Percentiles rank a stretch among this genome's conserved stretches.
Evolutionary conservation across 2,113 vertebrate genomes (phyloP).

Genomic region (Dicerorhinus sumatrensis): DNA sequence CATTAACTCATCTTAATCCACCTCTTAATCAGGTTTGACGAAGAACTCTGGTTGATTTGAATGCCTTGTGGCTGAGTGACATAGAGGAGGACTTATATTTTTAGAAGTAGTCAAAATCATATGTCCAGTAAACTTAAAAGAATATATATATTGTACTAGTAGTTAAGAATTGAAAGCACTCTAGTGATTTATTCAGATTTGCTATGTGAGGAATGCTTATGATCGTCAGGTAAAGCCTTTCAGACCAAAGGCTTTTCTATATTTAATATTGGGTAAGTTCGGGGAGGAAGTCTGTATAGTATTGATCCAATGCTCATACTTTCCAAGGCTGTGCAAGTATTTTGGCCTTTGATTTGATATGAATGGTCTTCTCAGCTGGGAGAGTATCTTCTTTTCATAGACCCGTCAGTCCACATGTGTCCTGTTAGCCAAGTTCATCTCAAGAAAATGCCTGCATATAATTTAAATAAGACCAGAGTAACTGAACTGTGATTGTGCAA

Average conservation of each 20-base stretch:
- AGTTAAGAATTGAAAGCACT: conserved; percentile 30
- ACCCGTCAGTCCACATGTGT: not conserved
- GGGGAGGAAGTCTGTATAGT: not conserved
- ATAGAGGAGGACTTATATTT: conserved; percentile 9
- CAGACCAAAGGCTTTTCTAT: not conserved
- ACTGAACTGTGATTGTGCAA: not conserved
- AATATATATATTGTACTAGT: conserved; percentile 11
- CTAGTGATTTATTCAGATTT: conserved; percentile 33
- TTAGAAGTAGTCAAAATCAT: conserved; percentile 52
- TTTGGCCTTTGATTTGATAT: conserved; percentile 33
- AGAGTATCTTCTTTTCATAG: not conserved
- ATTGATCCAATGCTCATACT: conserved; percentile 16
- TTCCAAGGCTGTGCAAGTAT: not conserved
- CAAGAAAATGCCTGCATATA: not conserved
- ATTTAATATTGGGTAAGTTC: conserved; percentile 4
- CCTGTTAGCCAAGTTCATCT: not conserved
- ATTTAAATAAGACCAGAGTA: conserved; percentile 21
- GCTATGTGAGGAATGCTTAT: not conserved
- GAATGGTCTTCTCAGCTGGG: not conserved
- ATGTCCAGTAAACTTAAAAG: conserved; percentile 55
- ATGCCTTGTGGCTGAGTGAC: conserved; percentile 37
- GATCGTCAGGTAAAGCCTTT: not conserved
- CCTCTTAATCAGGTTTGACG: conserved; percentile 48
- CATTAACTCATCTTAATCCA: not conserved
- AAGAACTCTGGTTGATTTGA: conserved; percentile 26